Evolutionary conservation across 1,140 invertebrate genomes (phyloP).

Genomic region (Pogonus chalceus): DNA sequence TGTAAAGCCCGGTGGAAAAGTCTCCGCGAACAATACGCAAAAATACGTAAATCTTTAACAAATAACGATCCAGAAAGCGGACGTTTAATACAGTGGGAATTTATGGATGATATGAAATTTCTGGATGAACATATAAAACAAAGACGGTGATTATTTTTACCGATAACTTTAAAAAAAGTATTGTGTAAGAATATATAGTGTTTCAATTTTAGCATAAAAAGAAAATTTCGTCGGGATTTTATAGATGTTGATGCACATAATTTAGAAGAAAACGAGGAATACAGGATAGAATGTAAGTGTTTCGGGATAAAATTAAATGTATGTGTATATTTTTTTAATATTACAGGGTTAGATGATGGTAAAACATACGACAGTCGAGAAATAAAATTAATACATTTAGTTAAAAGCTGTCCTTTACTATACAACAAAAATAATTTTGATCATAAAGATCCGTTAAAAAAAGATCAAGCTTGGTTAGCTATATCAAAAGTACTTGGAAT

Average conservation of each 20-base stretch:
- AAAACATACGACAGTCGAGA: neutral
- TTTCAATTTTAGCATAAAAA: no score
- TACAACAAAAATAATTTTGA: constrained; percentile 15
- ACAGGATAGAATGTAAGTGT: neutral
- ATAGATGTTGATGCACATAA: neutral
- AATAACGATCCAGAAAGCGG: neutral
- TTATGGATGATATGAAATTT: constrained; percentile 19
- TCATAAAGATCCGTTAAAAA: constrained; percentile 10
- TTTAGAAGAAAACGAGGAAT: neutral
- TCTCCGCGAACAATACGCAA: constrained; percentile 14
- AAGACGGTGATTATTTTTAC: constrained; percentile 11
- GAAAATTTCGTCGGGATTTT: neutral
- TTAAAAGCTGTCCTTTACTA: constrained; percentile 12
- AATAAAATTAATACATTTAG: constrained; percentile 3
- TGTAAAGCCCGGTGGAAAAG: constrained; percentile 11
- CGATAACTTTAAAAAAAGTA: neutral
- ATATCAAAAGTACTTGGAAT: constrained; percentile 12
- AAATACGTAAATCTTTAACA: neutral
- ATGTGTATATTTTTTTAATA: neutral
- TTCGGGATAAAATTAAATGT: neutral
- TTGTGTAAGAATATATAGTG: no score
- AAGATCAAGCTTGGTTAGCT: constrained; percentile 16
- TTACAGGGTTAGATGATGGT: neutral
- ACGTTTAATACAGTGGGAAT: constrained; percentile 10
- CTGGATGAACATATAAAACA: constrained; percentile 12